Base-by-base conservation (phyloP, 2,888 invertebrate genomes). In the Tetranychus piercei region DNA sequence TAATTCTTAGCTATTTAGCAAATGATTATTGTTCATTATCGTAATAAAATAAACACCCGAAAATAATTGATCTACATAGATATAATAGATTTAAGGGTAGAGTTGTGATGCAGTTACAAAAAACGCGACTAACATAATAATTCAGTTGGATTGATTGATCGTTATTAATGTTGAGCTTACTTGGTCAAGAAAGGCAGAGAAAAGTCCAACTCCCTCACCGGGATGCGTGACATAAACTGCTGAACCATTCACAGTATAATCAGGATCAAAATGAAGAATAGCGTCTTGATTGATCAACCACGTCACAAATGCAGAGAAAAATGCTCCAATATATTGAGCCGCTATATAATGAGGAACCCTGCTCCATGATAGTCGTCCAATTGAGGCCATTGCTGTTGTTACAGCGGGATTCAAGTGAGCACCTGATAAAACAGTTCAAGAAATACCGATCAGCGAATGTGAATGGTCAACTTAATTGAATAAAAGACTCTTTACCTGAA, bases 181-280 rank as follows among this genome's bases (percentile, higher is more conserved):
- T 83, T 85, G 85, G 79, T 86, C 86, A 6, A 81, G 80, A 18
- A 86, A 79, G 1, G 82, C 83, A n/a, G 82, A 82, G 43, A 80
- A 78, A 2, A 81, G 79, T 44, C 82, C 80, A 9, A 85, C 80
- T 77, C 81, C 83, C 0, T 80, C 78, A 43, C 82, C 81, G 3
- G 85, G 85, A 77, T 83, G 86, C 0, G 86, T 86, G 70, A 84
- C 81, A 80, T 84, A 86, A 70, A 86, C 72, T 83, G 79, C 6
- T 75, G 79, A 0, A 83, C 84, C 11, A 79, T 79, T 34, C 80
- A 6, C 11, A 55, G 55, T 55, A 15, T 15, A 55, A 55, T 15
- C 55, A 55, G 55, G 55, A 55, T 55, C 80, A 73, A 79, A 80
- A 7, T 77, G 77, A 64, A 78, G 75, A 71, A 82, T 77, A 6